phyloP scores from a whole-genome alignment of 2,888 invertebrate genomes.

The Drosophila picticornis region DNA sequence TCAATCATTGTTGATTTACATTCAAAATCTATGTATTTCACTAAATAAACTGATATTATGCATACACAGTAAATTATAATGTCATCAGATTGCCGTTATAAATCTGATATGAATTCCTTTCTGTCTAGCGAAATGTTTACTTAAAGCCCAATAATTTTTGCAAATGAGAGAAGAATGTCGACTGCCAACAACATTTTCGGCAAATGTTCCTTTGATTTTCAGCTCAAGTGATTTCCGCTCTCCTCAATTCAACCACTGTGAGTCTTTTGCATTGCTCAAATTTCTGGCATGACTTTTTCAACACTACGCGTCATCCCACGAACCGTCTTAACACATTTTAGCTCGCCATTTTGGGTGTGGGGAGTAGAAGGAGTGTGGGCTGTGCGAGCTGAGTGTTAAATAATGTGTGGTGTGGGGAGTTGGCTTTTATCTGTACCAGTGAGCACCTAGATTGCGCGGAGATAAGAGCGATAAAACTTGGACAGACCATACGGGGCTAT shows the following conservation, averaged over 20 bases:
- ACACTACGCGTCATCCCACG: slow-evolving; percentile 15
- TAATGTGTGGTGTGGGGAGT: slow-evolving; percentile 4
- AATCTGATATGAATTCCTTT: background rate
- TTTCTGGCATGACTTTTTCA: slow-evolving; percentile 18
- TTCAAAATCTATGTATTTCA: background rate
- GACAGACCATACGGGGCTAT: slow-evolving; percentile 24
- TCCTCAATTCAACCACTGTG: background rate
- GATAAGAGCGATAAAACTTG: slow-evolving; percentile 62
- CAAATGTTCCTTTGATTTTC: background rate
- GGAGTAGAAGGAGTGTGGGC: background rate
- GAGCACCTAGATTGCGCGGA: slow-evolving; percentile 45
- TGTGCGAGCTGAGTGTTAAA: background rate
- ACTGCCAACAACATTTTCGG: background rate
- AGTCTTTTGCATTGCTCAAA: slow-evolving; percentile 1
- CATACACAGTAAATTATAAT: background rate
- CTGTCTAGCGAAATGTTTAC: background rate
- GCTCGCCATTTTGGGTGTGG: slow-evolving; percentile 7
- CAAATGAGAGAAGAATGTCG: background rate
- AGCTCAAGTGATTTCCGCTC: background rate
- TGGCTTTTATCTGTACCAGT: slow-evolving; percentile 68
- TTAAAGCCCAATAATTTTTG: background rate
- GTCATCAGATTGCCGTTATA: background rate
- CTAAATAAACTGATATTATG: background rate
- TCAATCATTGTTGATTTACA: background rate
- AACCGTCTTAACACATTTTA: slow-evolving; percentile 20